Base-by-base conservation (phyloP, 2,797 vertebrate species). In the Ataeniobius toweri region DNA sequence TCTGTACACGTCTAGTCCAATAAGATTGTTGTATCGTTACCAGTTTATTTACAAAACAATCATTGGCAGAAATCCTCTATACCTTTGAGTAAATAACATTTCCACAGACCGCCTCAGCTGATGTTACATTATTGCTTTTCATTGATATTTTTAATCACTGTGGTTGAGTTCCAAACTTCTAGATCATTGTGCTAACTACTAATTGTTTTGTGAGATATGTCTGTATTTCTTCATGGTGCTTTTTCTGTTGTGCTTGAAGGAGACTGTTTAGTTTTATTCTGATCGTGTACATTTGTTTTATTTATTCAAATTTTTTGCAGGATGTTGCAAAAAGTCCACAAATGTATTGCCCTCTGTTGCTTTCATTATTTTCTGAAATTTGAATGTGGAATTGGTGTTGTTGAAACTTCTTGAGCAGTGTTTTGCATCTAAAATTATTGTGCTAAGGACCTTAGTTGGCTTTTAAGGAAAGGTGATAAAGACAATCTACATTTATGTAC, bases 401-500 rank as follows among this genome's bases (percentile, higher is more conserved):
- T 24, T 71, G 69, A 31, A 7, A 3, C n/a, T 28, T 26, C 44
- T 7, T 48, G 67, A 44, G n/a, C n/a, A 50, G 28, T 18, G 68
- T 28, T n/a, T 22, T 2, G 36, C 61, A 65, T 44, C 22, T 31
- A 14, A 56, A 7, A 28, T 18, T 14, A 16, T 24, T 6, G 46
- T 6, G 4, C 39, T 58, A 79, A 67, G 59, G 39, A n/a, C 31
- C 18, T 65, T 18, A 3, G 14, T 6, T 69, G 74, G 41, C 44
- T 50, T 0, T 61, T 75, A 51, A 65, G 58, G 77, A 69, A 80
- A 88, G 80, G 84, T 90, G 84, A 91, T 39, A 68, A 53, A 59
- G 51, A 89, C 51, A 65, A 85, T 83, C 77, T 79, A 85, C 84
- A 77, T 85, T 63, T 77, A 73, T 61, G 51, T 56, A 80, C 75